A percentile compares a stretch with the other conserved stretches of the same genome.
These are phyloP conservation scores for Hyppa rectilinea DNA, from an alignment of 2,888 invertebrate species.

Conservation along the genomic window DNA sequence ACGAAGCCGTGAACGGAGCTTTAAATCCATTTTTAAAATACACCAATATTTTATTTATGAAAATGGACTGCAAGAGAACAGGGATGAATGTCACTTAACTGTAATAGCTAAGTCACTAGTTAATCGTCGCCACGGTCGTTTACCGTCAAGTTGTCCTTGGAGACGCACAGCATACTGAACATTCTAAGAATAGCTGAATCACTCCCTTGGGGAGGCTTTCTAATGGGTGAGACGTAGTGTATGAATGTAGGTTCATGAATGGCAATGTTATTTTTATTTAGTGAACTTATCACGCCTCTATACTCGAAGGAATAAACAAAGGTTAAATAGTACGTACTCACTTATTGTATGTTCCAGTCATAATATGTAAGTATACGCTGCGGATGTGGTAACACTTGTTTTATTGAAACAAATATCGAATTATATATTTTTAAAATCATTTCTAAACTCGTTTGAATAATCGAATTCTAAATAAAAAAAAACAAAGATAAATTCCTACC, in stretches of 20 bases:
- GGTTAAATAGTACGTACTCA: no score
- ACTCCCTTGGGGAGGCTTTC: constrained; percentile 11
- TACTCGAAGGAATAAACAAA: no score
- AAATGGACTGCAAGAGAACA: neutral
- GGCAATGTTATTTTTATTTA: neutral
- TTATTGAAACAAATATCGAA: no score
- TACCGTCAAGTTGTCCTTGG: constrained; percentile 19
- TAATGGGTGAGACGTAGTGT: constrained; percentile 2
- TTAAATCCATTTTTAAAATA: neutral
- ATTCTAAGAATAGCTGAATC: constrained; percentile 21
- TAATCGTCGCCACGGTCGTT: constrained; percentile 1
- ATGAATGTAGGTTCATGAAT: constrained; percentile 32
- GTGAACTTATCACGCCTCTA: neutral
- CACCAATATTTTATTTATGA: no score
- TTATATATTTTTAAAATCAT: no score
- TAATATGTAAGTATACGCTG: no score
- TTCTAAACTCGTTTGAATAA: no score
- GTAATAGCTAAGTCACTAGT: neutral
- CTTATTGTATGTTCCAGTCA: no score
- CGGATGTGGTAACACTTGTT: no score
- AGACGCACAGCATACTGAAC: constrained; percentile 27
- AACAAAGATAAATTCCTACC: no score
- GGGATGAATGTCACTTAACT: constrained; percentile 4
- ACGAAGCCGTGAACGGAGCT: neutral
- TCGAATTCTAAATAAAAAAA: no score